These are phyloP conservation scores for Mormyrops boulengeri DNA, from an alignment of 2,797 vertebrate genomes.

Conservation along the genomic window DNA sequence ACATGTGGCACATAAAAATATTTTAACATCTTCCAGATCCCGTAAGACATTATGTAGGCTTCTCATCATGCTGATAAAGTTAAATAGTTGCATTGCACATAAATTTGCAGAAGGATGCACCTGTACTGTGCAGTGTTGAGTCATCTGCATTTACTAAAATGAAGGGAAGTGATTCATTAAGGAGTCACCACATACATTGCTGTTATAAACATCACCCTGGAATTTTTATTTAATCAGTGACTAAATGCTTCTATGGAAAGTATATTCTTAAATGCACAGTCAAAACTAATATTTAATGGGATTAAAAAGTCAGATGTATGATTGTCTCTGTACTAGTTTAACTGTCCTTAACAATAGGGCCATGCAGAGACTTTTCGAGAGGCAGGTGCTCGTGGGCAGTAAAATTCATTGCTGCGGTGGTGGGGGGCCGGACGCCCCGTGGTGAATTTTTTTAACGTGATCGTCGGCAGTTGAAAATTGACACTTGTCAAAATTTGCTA, in stretches of 20 bases:
- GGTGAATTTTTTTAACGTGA: not conserved
- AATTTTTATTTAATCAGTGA: conserved; percentile 1
- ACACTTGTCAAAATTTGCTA: not conserved
- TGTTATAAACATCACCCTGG: not conserved
- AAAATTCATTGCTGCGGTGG: not conserved
- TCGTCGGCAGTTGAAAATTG: not conserved
- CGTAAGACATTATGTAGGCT: not conserved
- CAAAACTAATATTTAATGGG: not conserved
- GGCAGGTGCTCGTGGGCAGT: not conserved
- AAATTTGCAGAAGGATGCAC: not conserved
- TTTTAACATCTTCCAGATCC: not conserved
- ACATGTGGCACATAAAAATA: not conserved
- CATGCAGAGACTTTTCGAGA: not conserved
- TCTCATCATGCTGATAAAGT: not conserved
- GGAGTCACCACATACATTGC: not conserved
- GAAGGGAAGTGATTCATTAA: not conserved
- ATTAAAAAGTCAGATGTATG: not conserved
- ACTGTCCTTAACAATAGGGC: not conserved
- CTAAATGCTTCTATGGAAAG: not conserved
- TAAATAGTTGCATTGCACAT: not conserved
- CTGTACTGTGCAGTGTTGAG: not conserved
- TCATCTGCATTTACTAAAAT: not conserved
- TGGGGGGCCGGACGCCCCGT: not conserved
- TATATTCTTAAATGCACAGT: not conserved
- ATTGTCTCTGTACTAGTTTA: not conserved